These are phyloP conservation scores for Labrus mixtus DNA, from an alignment of 2,113 vertebrate species.

Conservation along the genomic window DNA sequence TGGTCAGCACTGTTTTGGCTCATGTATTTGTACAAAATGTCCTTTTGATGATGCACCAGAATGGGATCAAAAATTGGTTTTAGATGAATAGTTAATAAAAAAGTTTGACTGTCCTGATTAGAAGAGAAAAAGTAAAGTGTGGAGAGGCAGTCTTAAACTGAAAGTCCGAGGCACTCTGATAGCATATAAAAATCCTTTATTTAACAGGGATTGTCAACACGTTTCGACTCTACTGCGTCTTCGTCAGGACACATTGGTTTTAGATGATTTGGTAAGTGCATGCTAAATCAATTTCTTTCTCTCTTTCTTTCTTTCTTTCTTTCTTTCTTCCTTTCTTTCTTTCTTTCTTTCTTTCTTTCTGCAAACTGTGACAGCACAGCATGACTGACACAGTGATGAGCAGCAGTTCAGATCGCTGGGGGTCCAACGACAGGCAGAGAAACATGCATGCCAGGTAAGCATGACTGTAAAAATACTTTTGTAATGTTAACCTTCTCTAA, in stretches of 20 bases:
- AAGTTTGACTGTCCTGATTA: too few relatives aligned
- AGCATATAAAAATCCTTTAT: too few relatives aligned
- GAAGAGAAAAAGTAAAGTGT: too few relatives aligned
- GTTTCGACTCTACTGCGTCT: too few relatives aligned
- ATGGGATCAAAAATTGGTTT: not conserved
- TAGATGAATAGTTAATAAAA: too few relatives aligned
- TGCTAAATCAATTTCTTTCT: not conserved
- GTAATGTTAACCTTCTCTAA: not conserved
- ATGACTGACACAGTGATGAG: constrained; percentile 94
- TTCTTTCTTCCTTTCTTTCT: not conserved
- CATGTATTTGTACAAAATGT: constrained; percentile 30
- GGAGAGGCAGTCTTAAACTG: too few relatives aligned
- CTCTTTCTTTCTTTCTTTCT: not conserved
- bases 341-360: constrained; percentile 1
- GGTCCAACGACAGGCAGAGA: constrained; percentile 88
- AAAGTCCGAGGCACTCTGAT: too few relatives aligned
- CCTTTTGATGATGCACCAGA: constrained; percentile 37
- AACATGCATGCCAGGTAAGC: constrained; percentile 87
- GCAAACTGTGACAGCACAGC: constrained; percentile 57
- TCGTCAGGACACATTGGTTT: constrained; percentile 1
- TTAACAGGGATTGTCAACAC: too few relatives aligned
- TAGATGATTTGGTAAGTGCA: not conserved
- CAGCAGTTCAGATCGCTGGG: constrained; percentile 87
- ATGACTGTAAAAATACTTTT: not conserved
- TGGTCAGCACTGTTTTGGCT: constrained; percentile 24